A percentile compares a stretch with the other conserved stretches of the same genome.
These are phyloP conservation scores for Lepidochitona cinerea DNA, from an alignment of 2,888 invertebrate genomes.

Conservation along the genomic window DNA sequence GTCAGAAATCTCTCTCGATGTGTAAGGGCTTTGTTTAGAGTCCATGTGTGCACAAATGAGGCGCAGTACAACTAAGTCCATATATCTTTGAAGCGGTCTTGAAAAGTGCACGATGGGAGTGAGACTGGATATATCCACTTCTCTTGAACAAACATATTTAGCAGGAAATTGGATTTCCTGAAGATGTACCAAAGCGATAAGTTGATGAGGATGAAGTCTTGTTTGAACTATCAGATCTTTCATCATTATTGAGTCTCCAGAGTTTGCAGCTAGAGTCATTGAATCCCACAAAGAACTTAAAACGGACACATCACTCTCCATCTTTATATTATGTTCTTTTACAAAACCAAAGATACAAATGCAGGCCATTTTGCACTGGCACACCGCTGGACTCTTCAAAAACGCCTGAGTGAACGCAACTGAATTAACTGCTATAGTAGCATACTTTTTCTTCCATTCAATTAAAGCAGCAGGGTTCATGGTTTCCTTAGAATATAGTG, in stretches of 20 bases:
- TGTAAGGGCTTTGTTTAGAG: slow-evolving; percentile 42
- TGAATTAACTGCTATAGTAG: slow-evolving; percentile 53
- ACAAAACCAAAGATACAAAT: slow-evolving; percentile 45
- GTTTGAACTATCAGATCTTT: slow-evolving; percentile 50
- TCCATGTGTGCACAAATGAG: slow-evolving; percentile 50
- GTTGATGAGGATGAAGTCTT: slow-evolving; percentile 54
- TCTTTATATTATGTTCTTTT: slow-evolving; percentile 29
- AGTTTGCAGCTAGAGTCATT: slow-evolving; percentile 35
- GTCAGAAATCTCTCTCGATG: slow-evolving; percentile 34
- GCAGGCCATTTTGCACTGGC: slow-evolving; percentile 48
- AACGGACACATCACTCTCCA: slow-evolving; percentile 40
- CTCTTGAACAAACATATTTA: slow-evolving; percentile 44
- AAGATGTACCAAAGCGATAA: slow-evolving; percentile 48
- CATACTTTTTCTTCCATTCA: slow-evolving; percentile 49
- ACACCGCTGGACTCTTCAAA: slow-evolving; percentile 36
- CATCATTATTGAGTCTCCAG: slow-evolving; percentile 35
- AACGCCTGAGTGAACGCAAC: slow-evolving; percentile 55
- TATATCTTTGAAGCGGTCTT: slow-evolving; percentile 55
- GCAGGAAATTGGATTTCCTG: slow-evolving; percentile 41
- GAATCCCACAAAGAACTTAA: slow-evolving; percentile 38
- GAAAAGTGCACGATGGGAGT: slow-evolving; percentile 51
- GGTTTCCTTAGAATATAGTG: slow-evolving; percentile 47
- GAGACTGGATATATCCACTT: slow-evolving; percentile 29
- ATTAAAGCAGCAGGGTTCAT: slow-evolving; percentile 42
- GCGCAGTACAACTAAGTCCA: slow-evolving; percentile 59